These are phyloP conservation scores for Novumbra hubbsi DNA, from an alignment of 2,797 vertebrate species.

Conservation along the genomic window DNA sequence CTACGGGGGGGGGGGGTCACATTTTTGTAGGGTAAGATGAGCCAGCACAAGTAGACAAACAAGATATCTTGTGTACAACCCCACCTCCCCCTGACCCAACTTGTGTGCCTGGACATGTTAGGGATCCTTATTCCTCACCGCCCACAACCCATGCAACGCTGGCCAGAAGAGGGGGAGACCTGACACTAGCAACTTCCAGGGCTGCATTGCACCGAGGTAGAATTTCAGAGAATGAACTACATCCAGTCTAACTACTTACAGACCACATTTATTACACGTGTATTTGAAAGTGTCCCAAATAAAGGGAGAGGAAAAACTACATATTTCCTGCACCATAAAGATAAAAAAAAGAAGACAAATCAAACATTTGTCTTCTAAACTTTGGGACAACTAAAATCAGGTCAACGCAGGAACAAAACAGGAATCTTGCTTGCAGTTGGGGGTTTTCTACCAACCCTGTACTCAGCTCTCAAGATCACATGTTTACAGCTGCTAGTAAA, in stretches of 20 bases:
- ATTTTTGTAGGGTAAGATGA: not conserved
- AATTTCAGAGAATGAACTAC: not conserved
- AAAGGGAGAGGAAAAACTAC: no score
- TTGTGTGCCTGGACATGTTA: constrained; percentile 1
- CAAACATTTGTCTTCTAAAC: no score
- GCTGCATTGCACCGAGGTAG: not conserved
- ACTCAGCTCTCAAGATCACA: constrained; percentile 12
- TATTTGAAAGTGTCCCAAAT: no score
- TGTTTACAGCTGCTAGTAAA: constrained; percentile 28
- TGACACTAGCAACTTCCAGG: not conserved
- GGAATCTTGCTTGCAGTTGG: not conserved
- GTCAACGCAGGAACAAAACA: constrained; percentile 3
- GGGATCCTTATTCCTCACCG: not conserved
- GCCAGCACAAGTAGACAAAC: not conserved
- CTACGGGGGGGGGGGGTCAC: not conserved
- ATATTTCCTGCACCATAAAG: no score
- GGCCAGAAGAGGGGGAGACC: constrained; percentile 10
- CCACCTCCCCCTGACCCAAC: not conserved
- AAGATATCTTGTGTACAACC: not conserved
- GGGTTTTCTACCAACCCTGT: not conserved
- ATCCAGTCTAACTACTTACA: no score
- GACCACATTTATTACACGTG: no score
- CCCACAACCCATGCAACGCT: constrained; percentile 13
- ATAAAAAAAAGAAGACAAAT: no score
- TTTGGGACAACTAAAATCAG: not conserved